phyloP scores from a whole-genome alignment of 2,797 vertebrate genomes.

The Coccyzus lansbergi region DNA sequence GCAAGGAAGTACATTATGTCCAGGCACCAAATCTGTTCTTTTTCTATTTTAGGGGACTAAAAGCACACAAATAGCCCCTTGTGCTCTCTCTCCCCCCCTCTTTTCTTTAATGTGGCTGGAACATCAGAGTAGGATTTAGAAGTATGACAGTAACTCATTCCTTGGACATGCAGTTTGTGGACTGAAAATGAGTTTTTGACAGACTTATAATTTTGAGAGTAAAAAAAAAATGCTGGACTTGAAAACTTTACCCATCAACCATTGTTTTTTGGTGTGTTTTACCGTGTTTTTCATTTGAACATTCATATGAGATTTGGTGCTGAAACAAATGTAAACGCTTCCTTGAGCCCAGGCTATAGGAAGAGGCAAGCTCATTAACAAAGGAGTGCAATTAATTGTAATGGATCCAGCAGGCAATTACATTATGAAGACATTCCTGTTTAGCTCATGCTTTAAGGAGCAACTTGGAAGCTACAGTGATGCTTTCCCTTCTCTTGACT shows the following conservation, averaged over 20 bases:
- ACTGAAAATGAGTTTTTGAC: neutral
- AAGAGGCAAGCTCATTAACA: fast-evolving
- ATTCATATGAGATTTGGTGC: neutral
- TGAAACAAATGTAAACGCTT: neutral
- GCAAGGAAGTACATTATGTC: neutral
- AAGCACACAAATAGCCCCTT: neutral
- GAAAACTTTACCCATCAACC: neutral
- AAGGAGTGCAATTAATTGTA: neutral
- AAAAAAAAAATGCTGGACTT: neutral
- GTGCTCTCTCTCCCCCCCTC: neutral
- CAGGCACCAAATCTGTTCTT: conserved; percentile 15
- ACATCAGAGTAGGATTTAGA: neutral
- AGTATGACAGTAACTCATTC: neutral
- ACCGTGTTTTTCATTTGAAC: no score
- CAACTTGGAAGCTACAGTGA: neutral
- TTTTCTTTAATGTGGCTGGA: neutral
- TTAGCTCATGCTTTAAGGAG: neutral
- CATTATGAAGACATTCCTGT: fast-evolving
- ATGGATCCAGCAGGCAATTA: neutral
- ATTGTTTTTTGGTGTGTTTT: neutral
- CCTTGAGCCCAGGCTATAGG: neutral
- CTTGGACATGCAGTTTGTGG: neutral
- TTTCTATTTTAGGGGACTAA: conserved; percentile 27
- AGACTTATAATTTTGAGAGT: neutral
- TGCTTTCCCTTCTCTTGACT: fast-evolving